Evolutionary conservation across 1,140 invertebrate genomes (phyloP), one percentile per base, ranked within the genome.

Genomic region (Ceratina australensis): DNA sequence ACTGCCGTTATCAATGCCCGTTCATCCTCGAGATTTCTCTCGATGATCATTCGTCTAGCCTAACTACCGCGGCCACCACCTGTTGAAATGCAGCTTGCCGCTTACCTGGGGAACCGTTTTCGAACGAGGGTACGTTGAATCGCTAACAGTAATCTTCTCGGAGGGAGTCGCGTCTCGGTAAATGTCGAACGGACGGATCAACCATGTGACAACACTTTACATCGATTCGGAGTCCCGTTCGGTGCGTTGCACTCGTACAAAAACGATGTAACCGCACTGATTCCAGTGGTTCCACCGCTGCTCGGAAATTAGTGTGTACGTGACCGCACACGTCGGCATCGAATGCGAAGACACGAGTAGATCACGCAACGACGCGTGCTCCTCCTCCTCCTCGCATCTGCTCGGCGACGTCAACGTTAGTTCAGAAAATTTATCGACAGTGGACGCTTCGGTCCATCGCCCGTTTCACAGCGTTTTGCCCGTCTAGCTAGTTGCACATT

Each of bases 21-120:
- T 13, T 47, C 18, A 16, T 15, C 10, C 13, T 42, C 18, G 4
- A 22, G 16, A 16, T 69, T 42, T 69, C 20, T 24, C 20, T 56
- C 8, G 28, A 56, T 24, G 26, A 73, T 73, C 61, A 42, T 26
- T 2, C 22, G 42, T 22, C 7, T 10, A 57, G 16, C 15, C 5
- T 16, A 52, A 7, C 26, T 18, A n/a, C 20, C 5, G 52, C n/a
- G 26, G 20, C 26, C n/a, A 68, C 71, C 81, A 85, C 83, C 74
- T 84, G 74, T 85, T 66, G 82, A 57, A 78, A 84, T 78, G 82
- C 49, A 24, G 10, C 24, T 60, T 52, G 8, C 42, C 28, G 80
- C 80, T 74, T 83, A 84, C 78, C 82, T 84, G 64, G 60, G 13
- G 3, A 50, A 26, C 12, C 7, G 54, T 61, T 42, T 54, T 16